Percentiles rank a stretch among this genome's conserved stretches.
These are phyloP conservation scores for Neoarius graeffei DNA, from an alignment of 2,113 vertebrate genomes.

Conservation along the genomic window DNA sequence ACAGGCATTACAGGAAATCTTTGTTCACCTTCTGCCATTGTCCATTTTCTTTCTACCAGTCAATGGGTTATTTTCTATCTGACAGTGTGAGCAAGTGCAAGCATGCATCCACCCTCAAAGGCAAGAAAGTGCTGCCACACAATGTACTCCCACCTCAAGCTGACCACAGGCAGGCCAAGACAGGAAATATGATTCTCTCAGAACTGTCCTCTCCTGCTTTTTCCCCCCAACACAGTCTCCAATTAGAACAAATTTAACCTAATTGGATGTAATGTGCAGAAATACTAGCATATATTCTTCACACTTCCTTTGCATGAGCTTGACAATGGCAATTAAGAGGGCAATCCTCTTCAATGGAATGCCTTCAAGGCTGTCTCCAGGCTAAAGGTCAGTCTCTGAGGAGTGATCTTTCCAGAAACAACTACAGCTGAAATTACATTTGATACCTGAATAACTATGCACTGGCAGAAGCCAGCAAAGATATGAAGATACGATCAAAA, in stretches of 20 bases:
- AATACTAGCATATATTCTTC: slow-evolving; percentile 5
- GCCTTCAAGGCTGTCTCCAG: not conserved
- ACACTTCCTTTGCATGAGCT: not conserved
- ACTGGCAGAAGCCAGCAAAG: not conserved
- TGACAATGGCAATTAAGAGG: not conserved
- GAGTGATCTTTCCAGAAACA: slow-evolving; percentile 37
- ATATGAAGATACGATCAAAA: not conserved
- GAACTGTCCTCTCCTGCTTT: not conserved
- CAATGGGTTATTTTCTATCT: not conserved
- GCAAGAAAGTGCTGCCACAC: too few species aligned
- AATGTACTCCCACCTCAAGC: not conserved
- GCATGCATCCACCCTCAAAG: too few species aligned
- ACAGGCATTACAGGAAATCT: not conserved
- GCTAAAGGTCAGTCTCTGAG: slow-evolving; percentile 32
- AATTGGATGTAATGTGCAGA: not conserved
- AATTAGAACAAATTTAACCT: slow-evolving; percentile 8
- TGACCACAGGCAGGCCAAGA: not conserved
- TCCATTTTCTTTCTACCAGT: not conserved
- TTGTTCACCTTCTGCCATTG: not conserved
- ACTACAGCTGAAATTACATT: not conserved
- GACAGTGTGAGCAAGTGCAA: not conserved
- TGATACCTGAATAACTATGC: not conserved
- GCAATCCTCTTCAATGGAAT: not conserved
- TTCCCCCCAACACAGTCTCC: not conserved
- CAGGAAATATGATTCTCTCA: not conserved